These are phyloP conservation scores for Melieria picta DNA, from an alignment of 2,888 invertebrate genomes.

Conservation along the genomic window DNA sequence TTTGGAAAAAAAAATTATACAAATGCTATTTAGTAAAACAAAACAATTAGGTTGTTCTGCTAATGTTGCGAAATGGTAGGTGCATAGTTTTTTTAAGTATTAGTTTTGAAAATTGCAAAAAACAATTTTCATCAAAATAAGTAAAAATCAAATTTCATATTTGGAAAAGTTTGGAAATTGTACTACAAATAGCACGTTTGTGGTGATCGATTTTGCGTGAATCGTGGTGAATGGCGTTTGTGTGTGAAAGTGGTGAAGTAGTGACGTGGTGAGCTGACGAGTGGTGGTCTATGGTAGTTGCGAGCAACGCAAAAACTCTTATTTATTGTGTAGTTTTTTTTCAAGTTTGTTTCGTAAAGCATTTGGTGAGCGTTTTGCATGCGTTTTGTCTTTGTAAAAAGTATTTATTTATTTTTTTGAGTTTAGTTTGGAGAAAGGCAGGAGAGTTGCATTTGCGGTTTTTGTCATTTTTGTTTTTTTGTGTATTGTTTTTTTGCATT, in stretches of 20 bases:
- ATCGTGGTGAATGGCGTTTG: no score
- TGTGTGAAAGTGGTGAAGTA: no score
- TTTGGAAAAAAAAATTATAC: not conserved
- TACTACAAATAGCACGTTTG: no score
- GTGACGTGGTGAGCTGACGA: no score
- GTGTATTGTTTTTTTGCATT: conserved; percentile 6
- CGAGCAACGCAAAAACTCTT: no score
- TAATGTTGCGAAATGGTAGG: conserved; percentile 28
- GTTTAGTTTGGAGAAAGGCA: not conserved
- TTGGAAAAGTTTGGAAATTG: no score
- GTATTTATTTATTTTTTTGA: conserved; percentile 1
- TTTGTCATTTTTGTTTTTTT: not conserved
- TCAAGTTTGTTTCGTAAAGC: conserved; percentile 1
- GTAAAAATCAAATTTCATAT: no score
- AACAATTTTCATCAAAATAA: no score
- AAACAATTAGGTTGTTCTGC: conserved; percentile 5
- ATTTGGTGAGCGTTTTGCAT: conserved; percentile 17
- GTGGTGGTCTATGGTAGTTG: no score
- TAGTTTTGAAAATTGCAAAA: no score
- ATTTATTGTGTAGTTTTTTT: conserved; percentile 1
- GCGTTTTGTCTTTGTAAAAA: not conserved
- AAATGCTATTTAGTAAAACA: conserved; percentile 3
- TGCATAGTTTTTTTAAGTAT: conserved; percentile 1
- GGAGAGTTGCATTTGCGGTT: not conserved
- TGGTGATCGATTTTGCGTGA: no score